Evolutionary conservation across 2,888 invertebrate species (phyloP).

Genomic region (Eupeodes luniger): DNA sequence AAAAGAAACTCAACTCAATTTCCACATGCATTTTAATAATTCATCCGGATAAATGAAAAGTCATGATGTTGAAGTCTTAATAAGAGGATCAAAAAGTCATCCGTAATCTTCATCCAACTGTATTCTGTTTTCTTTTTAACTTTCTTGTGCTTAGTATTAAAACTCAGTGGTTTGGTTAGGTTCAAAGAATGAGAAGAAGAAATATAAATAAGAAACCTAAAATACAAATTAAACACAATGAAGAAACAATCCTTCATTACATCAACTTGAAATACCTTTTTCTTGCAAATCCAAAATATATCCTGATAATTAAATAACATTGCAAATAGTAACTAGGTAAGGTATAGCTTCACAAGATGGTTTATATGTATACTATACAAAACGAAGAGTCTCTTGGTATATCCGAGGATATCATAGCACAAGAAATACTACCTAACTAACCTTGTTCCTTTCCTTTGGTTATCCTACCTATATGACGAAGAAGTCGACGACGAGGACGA

Average conservation of each 20-base stretch:
- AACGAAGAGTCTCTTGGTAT: constrained; percentile 20
- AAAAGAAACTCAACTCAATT: not conserved
- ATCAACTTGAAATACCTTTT: constrained; percentile 42
- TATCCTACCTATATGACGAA: constrained; percentile 28
- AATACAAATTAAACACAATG: constrained; percentile 39
- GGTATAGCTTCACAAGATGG: not conserved
- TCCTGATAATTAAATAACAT: constrained; percentile 71
- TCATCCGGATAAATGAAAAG: constrained; percentile 12
- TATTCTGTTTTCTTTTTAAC: not conserved
- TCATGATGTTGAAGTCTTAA: constrained; percentile 1
- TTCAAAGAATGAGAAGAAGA: not conserved
- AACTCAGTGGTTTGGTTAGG: not conserved
- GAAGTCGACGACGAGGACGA: constrained; percentile 3
- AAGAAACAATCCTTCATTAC: constrained; percentile 64
- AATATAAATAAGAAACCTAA: not conserved
- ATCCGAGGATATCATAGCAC: constrained; percentile 50
- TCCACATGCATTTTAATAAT: not conserved
- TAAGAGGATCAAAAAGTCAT: constrained; percentile 29
- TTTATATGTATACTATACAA: not conserved
- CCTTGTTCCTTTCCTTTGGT: not conserved
- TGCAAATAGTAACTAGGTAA: constrained; percentile 28
- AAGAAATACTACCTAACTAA: constrained; percentile 1
- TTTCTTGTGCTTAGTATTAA: constrained; percentile 5
- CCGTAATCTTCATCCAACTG: constrained; percentile 16
- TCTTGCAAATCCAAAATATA: constrained; percentile 55